phyloP scores from a whole-genome alignment of 2,113 vertebrate species.

The Megaceryle torquata region DNA sequence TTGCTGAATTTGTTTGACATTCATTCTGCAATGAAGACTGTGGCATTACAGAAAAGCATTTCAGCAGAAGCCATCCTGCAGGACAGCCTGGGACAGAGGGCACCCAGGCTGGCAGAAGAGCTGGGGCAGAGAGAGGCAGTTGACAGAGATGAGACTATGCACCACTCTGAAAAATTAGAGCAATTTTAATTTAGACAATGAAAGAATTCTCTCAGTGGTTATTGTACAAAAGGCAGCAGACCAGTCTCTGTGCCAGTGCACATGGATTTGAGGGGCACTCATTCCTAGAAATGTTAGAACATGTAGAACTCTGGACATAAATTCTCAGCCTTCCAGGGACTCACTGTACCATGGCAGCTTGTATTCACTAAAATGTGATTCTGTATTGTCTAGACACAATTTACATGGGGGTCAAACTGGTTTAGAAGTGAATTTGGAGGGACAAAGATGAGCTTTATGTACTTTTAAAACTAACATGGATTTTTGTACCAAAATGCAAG shows the following conservation, averaged over 20 bases:
- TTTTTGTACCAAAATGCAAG: not conserved
- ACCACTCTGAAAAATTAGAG: not conserved
- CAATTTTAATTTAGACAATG: not conserved
- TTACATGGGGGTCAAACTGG: not conserved
- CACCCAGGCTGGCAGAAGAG: fast-evolving
- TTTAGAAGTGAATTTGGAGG: not conserved
- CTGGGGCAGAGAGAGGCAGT: not conserved
- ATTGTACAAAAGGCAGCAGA: not conserved
- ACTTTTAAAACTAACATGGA: not conserved
- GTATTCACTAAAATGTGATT: not conserved
- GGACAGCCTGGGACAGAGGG: not conserved
- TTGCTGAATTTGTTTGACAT: not conserved
- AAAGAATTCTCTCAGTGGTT: no score
- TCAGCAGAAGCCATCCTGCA: not conserved
- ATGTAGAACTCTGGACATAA: not conserved
- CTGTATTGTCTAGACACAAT: not conserved
- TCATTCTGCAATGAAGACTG: not conserved
- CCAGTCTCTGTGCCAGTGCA: fast-evolving
- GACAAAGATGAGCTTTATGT: not conserved
- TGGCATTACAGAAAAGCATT: not conserved
- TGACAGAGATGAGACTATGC: not conserved
- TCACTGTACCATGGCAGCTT: not conserved
- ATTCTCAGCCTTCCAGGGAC: not conserved
- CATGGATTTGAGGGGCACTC: not conserved
- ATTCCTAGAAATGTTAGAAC: not conserved